A percentile compares a stretch with the other conserved stretches of the same genome.
phyloP scores from a whole-genome alignment of 2,888 invertebrate genomes.

The Eumacrocentrus americanus region DNA sequence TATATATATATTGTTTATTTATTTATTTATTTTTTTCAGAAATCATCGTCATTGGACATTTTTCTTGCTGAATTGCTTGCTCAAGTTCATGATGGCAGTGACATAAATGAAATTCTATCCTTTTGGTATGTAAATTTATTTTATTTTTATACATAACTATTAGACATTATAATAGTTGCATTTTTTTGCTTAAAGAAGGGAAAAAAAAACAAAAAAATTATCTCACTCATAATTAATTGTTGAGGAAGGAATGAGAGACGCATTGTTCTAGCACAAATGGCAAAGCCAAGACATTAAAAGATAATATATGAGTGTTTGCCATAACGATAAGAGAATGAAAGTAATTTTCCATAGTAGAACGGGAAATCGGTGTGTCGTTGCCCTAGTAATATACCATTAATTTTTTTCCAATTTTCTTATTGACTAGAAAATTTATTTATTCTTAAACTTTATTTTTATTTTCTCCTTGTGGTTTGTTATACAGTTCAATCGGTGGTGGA shows the following conservation, averaged over 20 bases:
- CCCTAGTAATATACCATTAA: too few species aligned
- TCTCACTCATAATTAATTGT: not conserved
- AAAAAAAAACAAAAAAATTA: not conserved
- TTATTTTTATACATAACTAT: not conserved
- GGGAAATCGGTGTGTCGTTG: too few species aligned
- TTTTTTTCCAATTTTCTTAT: not conserved
- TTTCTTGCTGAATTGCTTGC: conserved; percentile 70
- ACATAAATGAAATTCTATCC: conserved; percentile 66
- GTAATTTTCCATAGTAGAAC: conserved; percentile 36
- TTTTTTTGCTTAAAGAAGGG: too few species aligned
- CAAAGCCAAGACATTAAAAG: conserved; percentile 28
- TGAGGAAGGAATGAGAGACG: conserved; percentile 21
- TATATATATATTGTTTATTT: conserved; percentile 1
- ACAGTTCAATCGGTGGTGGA: conserved; percentile 66
- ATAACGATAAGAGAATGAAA: conserved; percentile 33
- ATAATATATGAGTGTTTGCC: conserved; percentile 31
- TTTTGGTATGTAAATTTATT: conserved; percentile 64
- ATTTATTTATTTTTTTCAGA: conserved; percentile 61
- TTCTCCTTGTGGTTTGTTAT: too few species aligned
- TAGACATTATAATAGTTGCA: not conserved
- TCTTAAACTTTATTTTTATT: not conserved
- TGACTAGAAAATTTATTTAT: not conserved
- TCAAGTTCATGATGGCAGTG: conserved; percentile 66
- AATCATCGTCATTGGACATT: conserved; percentile 71
- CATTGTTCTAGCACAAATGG: conserved; percentile 35